phyloP scores from a whole-genome alignment of 2,888 invertebrate species.

The Scrobipalpa costella region DNA sequence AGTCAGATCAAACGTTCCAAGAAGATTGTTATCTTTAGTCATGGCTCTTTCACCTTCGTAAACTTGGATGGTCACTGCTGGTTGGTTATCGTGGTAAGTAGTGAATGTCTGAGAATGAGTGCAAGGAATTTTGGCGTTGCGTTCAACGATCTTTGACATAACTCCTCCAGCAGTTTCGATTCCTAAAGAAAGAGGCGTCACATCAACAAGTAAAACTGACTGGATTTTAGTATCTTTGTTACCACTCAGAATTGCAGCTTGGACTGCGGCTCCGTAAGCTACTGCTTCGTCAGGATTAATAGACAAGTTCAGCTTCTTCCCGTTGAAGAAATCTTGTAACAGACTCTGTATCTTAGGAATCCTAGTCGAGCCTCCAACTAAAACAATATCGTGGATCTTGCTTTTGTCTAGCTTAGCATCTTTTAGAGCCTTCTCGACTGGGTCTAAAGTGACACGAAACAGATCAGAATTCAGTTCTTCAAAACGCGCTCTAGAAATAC shows the following conservation, averaged over 20 bases:
- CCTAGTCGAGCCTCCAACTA: constrained; percentile 90
- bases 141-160: constrained; percentile 87
- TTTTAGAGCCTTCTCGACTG: constrained; percentile 88
- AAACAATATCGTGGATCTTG: constrained; percentile 87
- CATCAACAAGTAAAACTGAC: constrained; percentile 82
- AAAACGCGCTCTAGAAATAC: constrained; percentile 86
- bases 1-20: constrained; percentile 83
- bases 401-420: constrained; percentile 90
- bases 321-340: constrained; percentile 87
- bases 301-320: constrained; percentile 85
- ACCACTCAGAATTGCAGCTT: constrained; percentile 86
- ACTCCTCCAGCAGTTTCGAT: constrained; percentile 91
- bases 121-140: constrained; percentile 86
- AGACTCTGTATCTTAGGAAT: constrained; percentile 90
- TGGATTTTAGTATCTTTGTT: constrained; percentile 88
- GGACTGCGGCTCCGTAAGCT: constrained; percentile 88
- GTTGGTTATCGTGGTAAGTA: constrained; percentile 90
- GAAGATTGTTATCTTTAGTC: constrained; percentile 88
- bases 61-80: constrained; percentile 86
- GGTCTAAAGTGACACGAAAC: constrained; percentile 86
- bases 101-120: constrained; percentile 87
- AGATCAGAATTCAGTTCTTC: constrained; percentile 88
- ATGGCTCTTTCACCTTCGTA: constrained; percentile 89
- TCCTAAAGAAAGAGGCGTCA: constrained; percentile 84
- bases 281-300: constrained; percentile 92